Evolutionary conservation across 1,140 invertebrate genomes (phyloP), one percentile per base, ranked within the genome.

Genomic region (Conus ventricosus): DNA sequence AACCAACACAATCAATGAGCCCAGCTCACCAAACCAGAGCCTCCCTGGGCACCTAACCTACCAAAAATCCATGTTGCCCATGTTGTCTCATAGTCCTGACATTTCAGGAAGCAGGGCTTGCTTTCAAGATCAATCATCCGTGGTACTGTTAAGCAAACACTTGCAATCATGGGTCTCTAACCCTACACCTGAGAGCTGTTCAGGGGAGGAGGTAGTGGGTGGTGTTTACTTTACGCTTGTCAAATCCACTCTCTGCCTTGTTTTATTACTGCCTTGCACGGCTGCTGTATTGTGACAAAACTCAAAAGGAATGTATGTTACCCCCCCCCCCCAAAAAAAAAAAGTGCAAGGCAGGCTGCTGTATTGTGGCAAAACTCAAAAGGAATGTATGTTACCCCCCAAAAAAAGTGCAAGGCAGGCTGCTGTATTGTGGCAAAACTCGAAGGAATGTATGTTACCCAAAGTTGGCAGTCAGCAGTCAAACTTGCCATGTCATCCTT

Each of bases 91-190:
- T 10, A 39, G 27, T 27, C 20, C 0, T 39, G 76, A 78, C 76
- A 78, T 78, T 78, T 78, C n/a, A 78, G 76, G 27, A 78, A 39
- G 76, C n/a, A 7, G 5, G 5, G 25, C 76, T 15, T 78, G 11
- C 39, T 78, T 78, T 78, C 76, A 8, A 78, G 76, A 78, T 78
- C 76, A 78, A 78, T 78, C 39, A 27, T 78, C 39, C 17, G 25
- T 78, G 76, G 25, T 78, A 39, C 5, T 51, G 76, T 78, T 13
- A 78, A 78, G 27, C 76, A 78, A 78, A 78, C 39, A 51, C 39
- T 23, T 39, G 39, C 76, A 78, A 39, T 78, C 76, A 78, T 78
- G 27, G 71, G 7, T 39, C 25, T 78, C 39, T 25, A 20, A 78
- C 76, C 39, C 0, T 39, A 78, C 7, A 78, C 11, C 39, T 27